phyloP scores from a whole-genome alignment of 2,797 vertebrate genomes.

The Phrynocephalus forsythii region DNA sequence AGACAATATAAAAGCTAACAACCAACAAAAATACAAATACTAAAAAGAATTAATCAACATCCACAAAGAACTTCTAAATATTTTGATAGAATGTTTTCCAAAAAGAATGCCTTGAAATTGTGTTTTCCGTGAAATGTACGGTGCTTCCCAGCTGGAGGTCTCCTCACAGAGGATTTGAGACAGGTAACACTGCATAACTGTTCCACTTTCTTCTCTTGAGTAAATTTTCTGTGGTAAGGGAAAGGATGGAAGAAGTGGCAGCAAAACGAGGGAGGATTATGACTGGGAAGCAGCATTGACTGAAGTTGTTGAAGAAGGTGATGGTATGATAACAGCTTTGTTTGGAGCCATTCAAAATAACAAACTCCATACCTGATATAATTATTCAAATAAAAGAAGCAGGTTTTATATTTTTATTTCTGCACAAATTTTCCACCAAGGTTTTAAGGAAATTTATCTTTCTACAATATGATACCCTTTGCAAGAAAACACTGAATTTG shows the following conservation, averaged over 20 bases:
- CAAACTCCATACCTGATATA: not conserved
- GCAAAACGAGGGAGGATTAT: not conserved
- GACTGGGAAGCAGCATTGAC: not conserved
- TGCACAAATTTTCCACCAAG: not conserved
- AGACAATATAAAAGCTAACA: no score
- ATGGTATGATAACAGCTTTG: no score
- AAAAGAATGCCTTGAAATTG: not conserved
- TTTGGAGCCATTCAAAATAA: not conserved
- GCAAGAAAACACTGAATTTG: not conserved
- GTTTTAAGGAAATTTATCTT: conserved; percentile 14
- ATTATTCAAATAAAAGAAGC: not conserved
- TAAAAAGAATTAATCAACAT: no score
- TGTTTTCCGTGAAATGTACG: not conserved
- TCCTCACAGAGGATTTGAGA: not conserved
- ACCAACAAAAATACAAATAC: not conserved
- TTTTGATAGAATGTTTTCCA: no score
- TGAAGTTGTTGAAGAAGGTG: not conserved
- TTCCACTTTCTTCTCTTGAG: not conserved
- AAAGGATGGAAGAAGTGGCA: not conserved
- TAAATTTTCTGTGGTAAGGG: not conserved
- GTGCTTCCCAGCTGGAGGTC: not conserved
- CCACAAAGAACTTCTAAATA: no score
- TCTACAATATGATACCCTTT: not conserved
- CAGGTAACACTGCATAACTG: not conserved
- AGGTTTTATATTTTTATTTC: not conserved